Base-by-base conservation (phyloP, 2,888 invertebrate species). In the Leptopterna dolabrata region DNA sequence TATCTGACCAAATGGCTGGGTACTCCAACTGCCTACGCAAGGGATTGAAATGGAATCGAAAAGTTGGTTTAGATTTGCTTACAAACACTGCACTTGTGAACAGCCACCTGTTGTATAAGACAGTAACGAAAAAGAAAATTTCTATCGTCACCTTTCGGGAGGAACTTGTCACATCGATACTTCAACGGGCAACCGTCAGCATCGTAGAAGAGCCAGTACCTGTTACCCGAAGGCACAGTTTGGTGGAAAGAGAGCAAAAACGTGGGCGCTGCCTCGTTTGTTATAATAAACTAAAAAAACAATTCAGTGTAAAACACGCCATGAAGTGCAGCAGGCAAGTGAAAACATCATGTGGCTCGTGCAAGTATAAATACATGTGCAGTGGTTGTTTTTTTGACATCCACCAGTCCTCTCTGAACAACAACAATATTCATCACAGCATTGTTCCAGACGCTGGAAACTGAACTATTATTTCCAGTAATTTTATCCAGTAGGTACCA, bases 41-140 rank as follows among this genome's bases (percentile, higher is more conserved):
- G 16, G 86, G 86, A 4, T 13, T 86, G 11, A 86, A 86, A 43
- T 86, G 86, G 76, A 43, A 86, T 24, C 6, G 76, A 24, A 76
- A 73, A 71, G 1, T 84, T 3, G 41, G 2, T 2, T 30, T 84
- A 71, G 84, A 84, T 4, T 13, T 84, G 16, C 16, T 47, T 16
- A 76, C 30, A 27, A 86, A 86, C 36, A 76, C 76, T 6, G 45
- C 86, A n/a, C 45, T 76, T 3, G 86, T 76, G 11, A 86, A 86
- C 19, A 36, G 36, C 9, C 78, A 41, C 19, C 14, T 41, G 9
- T 14, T 78, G 19, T 19, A 78, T 78, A 7, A 3, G 14, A 13
- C 41, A 19, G 78, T 27, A 13, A 36, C 1, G 4, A 19, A 19
- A 3, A 78, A 45, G 7, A 78, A 78, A 78, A 36, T 41, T 16